Percentiles rank a stretch among this genome's conserved stretches.
Evolutionary conservation across 2,797 vertebrate genomes (phyloP).

Genomic region (Crocidura indochinensis): DNA sequence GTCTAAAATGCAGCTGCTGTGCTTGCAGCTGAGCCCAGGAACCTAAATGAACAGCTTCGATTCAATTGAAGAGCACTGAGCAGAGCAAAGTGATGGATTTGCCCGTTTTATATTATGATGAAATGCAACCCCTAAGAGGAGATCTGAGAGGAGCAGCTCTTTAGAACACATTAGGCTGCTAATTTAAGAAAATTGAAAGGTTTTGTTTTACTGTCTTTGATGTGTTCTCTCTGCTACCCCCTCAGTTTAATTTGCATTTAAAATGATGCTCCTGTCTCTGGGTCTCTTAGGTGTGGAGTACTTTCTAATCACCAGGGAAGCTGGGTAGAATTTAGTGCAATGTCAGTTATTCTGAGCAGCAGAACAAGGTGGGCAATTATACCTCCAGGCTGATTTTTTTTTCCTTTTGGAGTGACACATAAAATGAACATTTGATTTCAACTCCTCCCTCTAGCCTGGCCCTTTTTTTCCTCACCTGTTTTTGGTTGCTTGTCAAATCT

Average conservation of each 20-base stretch:
- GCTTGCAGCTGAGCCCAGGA: constrained; percentile 82
- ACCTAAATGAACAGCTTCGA: constrained; percentile 88
- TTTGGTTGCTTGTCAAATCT: constrained; percentile 83
- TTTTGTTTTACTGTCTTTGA: constrained; percentile 92
- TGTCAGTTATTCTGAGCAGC: constrained; percentile 89
- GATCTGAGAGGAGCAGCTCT: constrained; percentile 88
- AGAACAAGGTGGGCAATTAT: constrained; percentile 90
- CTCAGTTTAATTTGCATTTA: constrained; percentile 93
- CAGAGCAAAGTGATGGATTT: constrained; percentile 88
- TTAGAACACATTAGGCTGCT: constrained; percentile 90
- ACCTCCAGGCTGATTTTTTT: constrained; percentile 83
- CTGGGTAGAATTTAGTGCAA: constrained; percentile 87
- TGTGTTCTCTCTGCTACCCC: constrained; percentile 91
- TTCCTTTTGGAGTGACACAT: constrained; percentile 86
- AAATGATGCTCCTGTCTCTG: constrained; percentile 91
- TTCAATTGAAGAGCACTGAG: constrained; percentile 89
- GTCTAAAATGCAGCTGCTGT: constrained; percentile 83
- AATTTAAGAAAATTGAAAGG: constrained; percentile 92
- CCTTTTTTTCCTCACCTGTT: constrained; percentile 79
- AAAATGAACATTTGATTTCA: constrained; percentile 81
- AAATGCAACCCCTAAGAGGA: constrained; percentile 89
- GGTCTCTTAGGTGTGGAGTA: constrained; percentile 90
- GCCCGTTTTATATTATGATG: constrained; percentile 89
- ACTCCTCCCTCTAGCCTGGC: constrained; percentile 76
- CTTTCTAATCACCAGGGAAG: constrained; percentile 89